phyloP scores from a whole-genome alignment of 2,113 vertebrate genomes.

The Phylloscopus trochilus region DNA sequence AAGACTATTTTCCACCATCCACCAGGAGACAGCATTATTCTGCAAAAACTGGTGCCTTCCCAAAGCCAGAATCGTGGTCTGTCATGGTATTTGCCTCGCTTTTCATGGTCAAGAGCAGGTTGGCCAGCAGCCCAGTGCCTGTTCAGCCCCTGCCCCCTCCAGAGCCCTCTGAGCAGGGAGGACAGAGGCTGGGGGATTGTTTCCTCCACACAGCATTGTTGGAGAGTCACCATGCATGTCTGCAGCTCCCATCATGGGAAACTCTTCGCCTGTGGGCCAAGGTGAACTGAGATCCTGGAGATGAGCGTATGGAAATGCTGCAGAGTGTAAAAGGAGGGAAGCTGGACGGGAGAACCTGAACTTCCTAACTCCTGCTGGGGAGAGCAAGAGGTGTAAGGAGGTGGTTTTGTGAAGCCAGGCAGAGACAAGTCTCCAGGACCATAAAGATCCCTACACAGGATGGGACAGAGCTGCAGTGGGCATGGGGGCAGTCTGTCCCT shows the following conservation, averaged over 20 bases:
- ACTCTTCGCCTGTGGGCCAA: neutral
- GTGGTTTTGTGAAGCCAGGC: neutral
- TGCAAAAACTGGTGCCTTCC: neutral
- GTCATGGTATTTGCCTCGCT: rapidly evolving
- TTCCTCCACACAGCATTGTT: neutral
- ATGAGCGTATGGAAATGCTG: neutral
- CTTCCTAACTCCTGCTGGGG: neutral
- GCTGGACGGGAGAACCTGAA: neutral
- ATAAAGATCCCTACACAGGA: neutral
- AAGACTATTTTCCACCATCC: neutral
- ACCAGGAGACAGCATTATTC: neutral
- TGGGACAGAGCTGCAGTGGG: rapidly evolving
- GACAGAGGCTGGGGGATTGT: neutral
- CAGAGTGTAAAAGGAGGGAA: neutral
- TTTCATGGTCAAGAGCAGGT: neutral
- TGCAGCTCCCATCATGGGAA: neutral
- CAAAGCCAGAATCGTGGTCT: neutral
- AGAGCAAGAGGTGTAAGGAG: neutral
- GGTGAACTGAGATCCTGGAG: neutral
- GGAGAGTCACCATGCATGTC: neutral
- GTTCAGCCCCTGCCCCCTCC: neutral
- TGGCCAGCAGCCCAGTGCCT: neutral
- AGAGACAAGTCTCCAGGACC: neutral
- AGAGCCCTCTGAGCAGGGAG: neutral
- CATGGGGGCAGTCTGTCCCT: neutral